Evolutionary conservation across 2,888 invertebrate species (phyloP).

Genomic region (Eumacrocentrus americanus): DNA sequence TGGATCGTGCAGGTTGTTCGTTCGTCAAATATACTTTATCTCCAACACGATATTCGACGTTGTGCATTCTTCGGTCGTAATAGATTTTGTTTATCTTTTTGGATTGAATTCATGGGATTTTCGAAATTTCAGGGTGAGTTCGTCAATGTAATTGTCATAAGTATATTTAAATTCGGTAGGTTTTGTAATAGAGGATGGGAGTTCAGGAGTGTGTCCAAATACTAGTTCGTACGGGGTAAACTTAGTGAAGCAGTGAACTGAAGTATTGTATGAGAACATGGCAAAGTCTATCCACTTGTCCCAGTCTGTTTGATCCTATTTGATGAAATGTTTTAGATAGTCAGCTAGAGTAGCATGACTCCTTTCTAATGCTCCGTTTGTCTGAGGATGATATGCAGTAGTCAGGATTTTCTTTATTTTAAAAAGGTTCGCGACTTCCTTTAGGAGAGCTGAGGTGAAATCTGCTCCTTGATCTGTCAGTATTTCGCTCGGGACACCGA

Average conservation of each 20-base stretch:
- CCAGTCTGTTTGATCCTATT: slow-evolving; percentile 34
- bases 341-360: slow-evolving; percentile 31
- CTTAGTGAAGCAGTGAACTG: slow-evolving; percentile 22
- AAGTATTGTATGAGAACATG: slow-evolving; percentile 35
- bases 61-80: slow-evolving; percentile 35
- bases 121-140: slow-evolving; percentile 34
- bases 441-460: slow-evolving; percentile 26
- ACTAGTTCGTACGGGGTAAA: slow-evolving; percentile 11
- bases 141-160: no score
- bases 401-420: slow-evolving; percentile 24
- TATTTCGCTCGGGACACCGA: slow-evolving; percentile 28
- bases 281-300: slow-evolving; percentile 37
- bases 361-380: slow-evolving; percentile 28
- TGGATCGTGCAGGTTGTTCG: neutral
- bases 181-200: slow-evolving; percentile 33
- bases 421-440: slow-evolving; percentile 26
- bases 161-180: slow-evolving; percentile 15
- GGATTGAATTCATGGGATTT: slow-evolving; percentile 32
- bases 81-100: slow-evolving; percentile 39
- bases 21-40: slow-evolving; percentile 28
- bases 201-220: neutral
- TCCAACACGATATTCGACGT: slow-evolving; percentile 28
- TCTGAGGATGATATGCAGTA: slow-evolving; percentile 31
- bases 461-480: slow-evolving; percentile 27
- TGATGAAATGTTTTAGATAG: slow-evolving; percentile 34